A percentile compares a stretch with the other conserved stretches of the same genome.
Evolutionary conservation across 2,888 invertebrate species (phyloP).

Genomic region (Dynastes maya): DNA sequence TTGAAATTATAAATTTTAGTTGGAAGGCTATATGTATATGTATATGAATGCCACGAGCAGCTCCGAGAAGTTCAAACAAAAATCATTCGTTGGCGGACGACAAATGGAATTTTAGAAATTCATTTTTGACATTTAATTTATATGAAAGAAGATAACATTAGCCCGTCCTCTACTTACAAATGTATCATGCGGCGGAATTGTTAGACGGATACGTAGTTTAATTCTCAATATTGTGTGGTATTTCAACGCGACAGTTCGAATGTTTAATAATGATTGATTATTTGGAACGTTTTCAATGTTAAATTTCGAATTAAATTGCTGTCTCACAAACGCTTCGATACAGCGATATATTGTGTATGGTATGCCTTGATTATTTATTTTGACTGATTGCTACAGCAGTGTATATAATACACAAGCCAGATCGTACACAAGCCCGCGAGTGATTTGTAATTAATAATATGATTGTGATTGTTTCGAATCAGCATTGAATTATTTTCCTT

Average conservation of each 20-base stretch:
- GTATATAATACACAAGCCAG: neutral
- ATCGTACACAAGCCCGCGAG: neutral
- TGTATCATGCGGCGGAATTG: neutral
- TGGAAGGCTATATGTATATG: neutral
- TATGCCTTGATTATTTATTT: conserved; percentile 27
- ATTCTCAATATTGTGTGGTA: conserved; percentile 23
- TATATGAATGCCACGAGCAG: neutral
- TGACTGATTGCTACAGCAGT: conserved; percentile 14
- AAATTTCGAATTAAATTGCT: conserved; percentile 19
- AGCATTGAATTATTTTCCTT: too few relatives aligned
- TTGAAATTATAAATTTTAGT: conserved; percentile 45
- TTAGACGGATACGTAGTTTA: conserved; percentile 19
- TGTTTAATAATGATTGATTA: conserved; percentile 33
- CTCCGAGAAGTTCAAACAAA: conserved; percentile 7
- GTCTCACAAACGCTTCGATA: conserved; percentile 14
- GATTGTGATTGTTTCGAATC: neutral
- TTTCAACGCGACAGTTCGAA: conserved; percentile 11
- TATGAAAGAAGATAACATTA: conserved; percentile 9
- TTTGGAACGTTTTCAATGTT: conserved; percentile 15
- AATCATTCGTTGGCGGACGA: neutral
- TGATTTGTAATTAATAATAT: conserved; percentile 1
- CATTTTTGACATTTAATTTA: conserved; percentile 21
- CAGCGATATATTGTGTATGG: conserved; percentile 2
- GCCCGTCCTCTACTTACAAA: neutral
- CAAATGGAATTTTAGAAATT: conserved; percentile 20